phyloP scores from a whole-genome alignment of 2,797 vertebrate species.

The Crenuchus spilurus region DNA sequence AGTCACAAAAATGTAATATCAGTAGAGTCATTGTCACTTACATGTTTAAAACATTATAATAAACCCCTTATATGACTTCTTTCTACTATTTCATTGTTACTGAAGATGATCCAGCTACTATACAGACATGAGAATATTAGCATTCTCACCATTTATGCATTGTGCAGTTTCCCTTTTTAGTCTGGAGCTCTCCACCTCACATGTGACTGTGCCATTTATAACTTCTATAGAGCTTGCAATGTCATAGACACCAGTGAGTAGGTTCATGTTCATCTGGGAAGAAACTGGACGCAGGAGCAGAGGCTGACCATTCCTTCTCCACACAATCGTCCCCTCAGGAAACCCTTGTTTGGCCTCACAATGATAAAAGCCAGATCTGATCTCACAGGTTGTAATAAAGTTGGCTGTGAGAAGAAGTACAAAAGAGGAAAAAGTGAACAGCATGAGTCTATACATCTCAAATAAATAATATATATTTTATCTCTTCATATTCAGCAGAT shows the following conservation, averaged over 20 bases:
- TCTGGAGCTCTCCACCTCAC: background rate
- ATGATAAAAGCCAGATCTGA: background rate
- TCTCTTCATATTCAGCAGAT: too few relatives aligned
- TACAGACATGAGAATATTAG: too few relatives aligned
- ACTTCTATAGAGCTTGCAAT: background rate
- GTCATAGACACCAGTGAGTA: background rate
- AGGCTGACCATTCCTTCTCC: constrained; percentile 1
- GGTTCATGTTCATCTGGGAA: background rate
- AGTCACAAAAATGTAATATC: too few relatives aligned
- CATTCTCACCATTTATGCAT: background rate
- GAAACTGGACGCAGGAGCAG: background rate
- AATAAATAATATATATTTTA: too few relatives aligned
- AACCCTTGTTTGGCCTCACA: background rate
- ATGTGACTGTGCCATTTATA: background rate
- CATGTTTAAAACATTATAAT: too few relatives aligned
- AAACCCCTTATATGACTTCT: too few relatives aligned
- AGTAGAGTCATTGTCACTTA: too few relatives aligned
- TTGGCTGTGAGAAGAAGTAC: background rate
- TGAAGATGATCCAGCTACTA: too few relatives aligned
- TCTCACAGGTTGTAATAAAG: background rate
- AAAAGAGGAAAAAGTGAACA: background rate
- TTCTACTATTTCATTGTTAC: background rate
- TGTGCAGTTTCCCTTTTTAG: background rate
- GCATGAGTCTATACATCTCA: background rate
- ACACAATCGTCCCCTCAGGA: constrained; percentile 1